Percentiles rank a stretch among this genome's conserved stretches.
These are phyloP conservation scores for Mamestra configurata DNA, from an alignment of 1,140 invertebrate genomes.

Conservation along the genomic window DNA sequence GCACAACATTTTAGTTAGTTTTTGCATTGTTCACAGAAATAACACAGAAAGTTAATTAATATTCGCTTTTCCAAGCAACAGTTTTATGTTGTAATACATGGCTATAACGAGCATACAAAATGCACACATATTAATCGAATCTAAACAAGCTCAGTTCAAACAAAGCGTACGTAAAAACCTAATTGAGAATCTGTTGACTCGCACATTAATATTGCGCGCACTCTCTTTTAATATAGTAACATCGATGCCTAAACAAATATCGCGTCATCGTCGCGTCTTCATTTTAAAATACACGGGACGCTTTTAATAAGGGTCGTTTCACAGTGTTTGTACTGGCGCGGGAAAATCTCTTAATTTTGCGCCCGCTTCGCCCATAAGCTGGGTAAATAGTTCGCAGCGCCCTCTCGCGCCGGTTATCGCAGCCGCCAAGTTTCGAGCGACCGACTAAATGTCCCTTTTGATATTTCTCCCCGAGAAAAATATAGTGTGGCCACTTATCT, in stretches of 20 bases:
- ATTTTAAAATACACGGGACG: conserved; percentile 67
- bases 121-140: conserved; percentile 20
- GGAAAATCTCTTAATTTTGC: conserved; percentile 82
- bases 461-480: conserved; percentile 40
- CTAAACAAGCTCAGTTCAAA: not conserved
- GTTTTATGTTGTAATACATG: not conserved
- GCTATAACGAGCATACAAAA: not conserved
- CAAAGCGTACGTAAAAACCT: not conserved
- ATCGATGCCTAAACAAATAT: conserved; percentile 50
- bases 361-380: conserved; percentile 71
- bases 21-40: not conserved
- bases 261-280: conserved; percentile 69
- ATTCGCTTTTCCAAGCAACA: conserved; percentile 10
- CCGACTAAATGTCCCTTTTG: conserved; percentile 32
- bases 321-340: conserved; percentile 74
- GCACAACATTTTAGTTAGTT: not conserved
- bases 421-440: conserved; percentile 32
- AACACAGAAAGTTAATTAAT: conserved; percentile 14
- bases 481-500: conserved; percentile 46
- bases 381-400: conserved; percentile 71
- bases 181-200: conserved; percentile 44
- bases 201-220: conserved; percentile 27
- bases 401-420: conserved; percentile 65
- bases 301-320: conserved; percentile 79
- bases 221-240: conserved; percentile 39